Evolutionary conservation across 2,797 vertebrate genomes (phyloP), one percentile per base, ranked within the genome.

Genomic region (Enteromius afrohamiltoni): DNA sequence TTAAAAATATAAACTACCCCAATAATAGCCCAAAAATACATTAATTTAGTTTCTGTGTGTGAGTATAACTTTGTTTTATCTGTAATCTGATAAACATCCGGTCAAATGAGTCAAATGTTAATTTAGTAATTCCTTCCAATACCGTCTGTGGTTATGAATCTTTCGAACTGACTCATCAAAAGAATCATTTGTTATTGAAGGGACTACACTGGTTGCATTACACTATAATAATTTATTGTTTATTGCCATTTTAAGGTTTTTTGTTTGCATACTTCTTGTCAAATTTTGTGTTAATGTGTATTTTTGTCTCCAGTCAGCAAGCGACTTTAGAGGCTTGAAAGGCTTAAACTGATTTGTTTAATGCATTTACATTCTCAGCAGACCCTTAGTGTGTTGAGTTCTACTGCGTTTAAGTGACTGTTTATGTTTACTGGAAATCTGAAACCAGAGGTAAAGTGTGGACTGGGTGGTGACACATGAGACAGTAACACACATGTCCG

Each of bases 381-480:
- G 21, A 40, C 34, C 19, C 42, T 26, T 3, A 26, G 16, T 64
- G n/a, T 29, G 5, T 77, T 64, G 37, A 77, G n/a, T 31, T 77
- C 17, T 16, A 51, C 6, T n/a, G 75, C 11, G 49, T 77, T 64
- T 29, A 45, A 62, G 23, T 13, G 58, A 53, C 29, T 79, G 68
- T 73, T 80, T 60, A 73, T 64, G 79, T 81, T 82, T 65, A 75
- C 45, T 75, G 58, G 80, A 53, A 74, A 82, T 26, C 29, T 74
- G 58, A 82, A 65, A 17, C 47, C n/a, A 42, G 29, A 76, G 45
- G 80, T 73, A 73, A 73, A 62, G 40, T 62, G 55, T 45, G 51
- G 14, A 13, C 19, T 64, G 9, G 31, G n/a, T 62, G 29, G 45
- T 68, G 79, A 60, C 51, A 71, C 29, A 45, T 6, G 53, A 81